Base-by-base conservation (phyloP, 2,888 invertebrate species). In the Mythimna lalbum region DNA sequence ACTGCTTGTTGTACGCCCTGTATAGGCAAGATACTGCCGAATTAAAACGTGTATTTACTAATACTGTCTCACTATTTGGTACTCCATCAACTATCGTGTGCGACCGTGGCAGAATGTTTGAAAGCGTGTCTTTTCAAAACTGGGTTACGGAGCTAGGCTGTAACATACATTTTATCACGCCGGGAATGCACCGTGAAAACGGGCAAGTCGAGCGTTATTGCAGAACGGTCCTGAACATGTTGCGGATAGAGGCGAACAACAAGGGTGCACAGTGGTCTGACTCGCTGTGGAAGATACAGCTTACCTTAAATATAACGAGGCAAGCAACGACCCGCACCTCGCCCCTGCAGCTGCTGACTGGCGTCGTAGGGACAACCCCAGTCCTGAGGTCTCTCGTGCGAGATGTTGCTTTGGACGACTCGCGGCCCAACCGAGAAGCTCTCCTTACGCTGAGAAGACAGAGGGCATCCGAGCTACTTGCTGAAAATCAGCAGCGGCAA, bases 401-500 rank as follows among this genome's bases (percentile, higher is more conserved):
- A n/a, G n/a, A n/a, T n/a, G n/a, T n/a, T n/a, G n/a, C n/a, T n/a
- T n/a, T n/a, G n/a, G n/a, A n/a, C n/a, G n/a, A n/a, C n/a, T n/a
- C n/a, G n/a, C n/a, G n/a, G 27, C 14, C 53, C 10, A 53, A 53
- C 17, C 27, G 53, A 23, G 53, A 53, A 27, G 53, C 53, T 5
- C 53, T 57, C 0, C n/a, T n/a, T 4, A 36, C 33, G 12, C 14
- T 36, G 21, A 33, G 36, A 6, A 56, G 56, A 33, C 31, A 33
- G 33, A 56, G 57, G 21, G n/a, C 57, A 1, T 36, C 36, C 6
- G 21, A 57, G 21, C 14, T 57, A 12, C 57, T 36, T 6, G 14
- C 56, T n/a, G 57, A 57, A 57, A 57, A 36, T 36, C 21, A 21
- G 33, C 56, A 57, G 21, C 57, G 57, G 6, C 36, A 36, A 14